Evolutionary conservation across 1,140 invertebrate species (phyloP).

Genomic region (Euwallacea fornicatus): DNA sequence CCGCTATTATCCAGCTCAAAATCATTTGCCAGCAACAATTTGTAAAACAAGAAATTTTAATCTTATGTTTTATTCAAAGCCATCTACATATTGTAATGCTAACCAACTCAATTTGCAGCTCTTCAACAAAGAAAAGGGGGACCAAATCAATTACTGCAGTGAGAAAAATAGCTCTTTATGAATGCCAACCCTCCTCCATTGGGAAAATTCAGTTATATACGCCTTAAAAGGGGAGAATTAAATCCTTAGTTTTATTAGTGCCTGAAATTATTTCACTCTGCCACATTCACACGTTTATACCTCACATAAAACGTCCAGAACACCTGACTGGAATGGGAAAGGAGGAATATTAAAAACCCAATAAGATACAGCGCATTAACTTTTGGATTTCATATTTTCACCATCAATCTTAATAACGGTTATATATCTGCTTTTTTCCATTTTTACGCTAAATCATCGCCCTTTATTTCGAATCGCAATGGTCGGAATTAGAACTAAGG

Average conservation of each 20-base stretch:
- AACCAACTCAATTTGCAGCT: neutral
- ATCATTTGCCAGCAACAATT: neutral
- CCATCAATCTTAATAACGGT: constrained; percentile 34
- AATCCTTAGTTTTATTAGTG: neutral
- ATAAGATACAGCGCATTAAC: constrained; percentile 29
- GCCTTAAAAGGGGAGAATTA: constrained; percentile 1
- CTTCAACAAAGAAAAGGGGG: neutral
- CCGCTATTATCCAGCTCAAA: neutral
- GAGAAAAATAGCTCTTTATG: too few relatives aligned
- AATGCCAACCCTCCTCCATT: neutral
- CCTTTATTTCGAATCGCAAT: constrained; percentile 17
- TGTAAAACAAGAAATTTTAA: neutral
- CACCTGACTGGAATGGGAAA: constrained; percentile 10
- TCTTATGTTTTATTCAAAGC: neutral
- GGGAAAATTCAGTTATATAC: neutral
- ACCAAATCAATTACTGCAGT: neutral
- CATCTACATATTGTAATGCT: neutral
- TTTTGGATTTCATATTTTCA: constrained; percentile 32
- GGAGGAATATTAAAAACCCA: constrained; percentile 29
- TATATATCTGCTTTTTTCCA: constrained; percentile 29
- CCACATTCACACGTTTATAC: neutral
- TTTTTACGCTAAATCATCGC: constrained; percentile 25
- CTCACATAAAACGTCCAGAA: constrained; percentile 10
- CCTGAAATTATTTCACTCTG: neutral
- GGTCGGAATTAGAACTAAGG: too few relatives aligned